A percentile compares a stretch with the other conserved stretches of the same genome.
phyloP scores from a whole-genome alignment of 1,140 invertebrate species.

The Orchestia grillus region DNA sequence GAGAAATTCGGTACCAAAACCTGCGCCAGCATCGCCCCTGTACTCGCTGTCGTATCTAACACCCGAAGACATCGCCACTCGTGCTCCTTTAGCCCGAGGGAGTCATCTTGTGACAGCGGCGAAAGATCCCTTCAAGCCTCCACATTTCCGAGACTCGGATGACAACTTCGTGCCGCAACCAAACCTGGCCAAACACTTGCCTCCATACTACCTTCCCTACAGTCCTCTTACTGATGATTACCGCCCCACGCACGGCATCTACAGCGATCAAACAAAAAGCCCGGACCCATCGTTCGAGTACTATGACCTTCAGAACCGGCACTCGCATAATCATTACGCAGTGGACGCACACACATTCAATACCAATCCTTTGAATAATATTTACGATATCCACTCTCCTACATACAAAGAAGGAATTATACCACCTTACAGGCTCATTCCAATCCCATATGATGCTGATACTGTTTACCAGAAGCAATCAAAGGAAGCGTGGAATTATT shows the following conservation, averaged over 20 bases:
- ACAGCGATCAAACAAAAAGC: neutral
- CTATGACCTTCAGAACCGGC: neutral
- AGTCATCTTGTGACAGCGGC: neutral
- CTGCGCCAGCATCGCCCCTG: neutral
- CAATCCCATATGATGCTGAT: neutral
- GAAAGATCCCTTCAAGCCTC: neutral
- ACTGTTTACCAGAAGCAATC: neutral
- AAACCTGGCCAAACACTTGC: neutral
- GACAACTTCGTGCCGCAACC: neutral
- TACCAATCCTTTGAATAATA: neutral
- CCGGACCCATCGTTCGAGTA: neutral
- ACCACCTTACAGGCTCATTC: neutral
- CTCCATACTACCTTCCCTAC: constrained; percentile 34
- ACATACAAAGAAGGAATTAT: neutral
- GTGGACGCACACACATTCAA: neutral
- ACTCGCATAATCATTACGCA: neutral
- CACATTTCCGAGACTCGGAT: neutral
- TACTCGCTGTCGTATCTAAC: constrained; percentile 23
- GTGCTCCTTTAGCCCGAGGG: neutral
- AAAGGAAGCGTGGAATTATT: neutral
- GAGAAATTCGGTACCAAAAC: neutral
- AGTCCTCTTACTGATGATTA: constrained; percentile 25
- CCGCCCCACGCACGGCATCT: neutral
- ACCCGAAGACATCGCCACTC: neutral
- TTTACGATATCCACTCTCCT: neutral